Evolutionary conservation across 2,113 vertebrate species (phyloP).

Genomic region (Crotophaga sulcirostris): DNA sequence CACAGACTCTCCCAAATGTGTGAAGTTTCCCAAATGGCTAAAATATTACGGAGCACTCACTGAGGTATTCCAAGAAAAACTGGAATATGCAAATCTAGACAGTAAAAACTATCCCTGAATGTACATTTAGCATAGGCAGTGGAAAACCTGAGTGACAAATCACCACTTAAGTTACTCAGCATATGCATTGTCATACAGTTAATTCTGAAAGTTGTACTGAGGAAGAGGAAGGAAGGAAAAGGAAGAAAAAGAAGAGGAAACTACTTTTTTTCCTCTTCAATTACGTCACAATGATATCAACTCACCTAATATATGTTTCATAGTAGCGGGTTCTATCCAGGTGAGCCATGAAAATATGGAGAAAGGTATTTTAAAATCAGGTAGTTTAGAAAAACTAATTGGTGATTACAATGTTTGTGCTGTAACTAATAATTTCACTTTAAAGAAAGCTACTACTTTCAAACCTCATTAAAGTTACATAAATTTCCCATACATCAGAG

Average conservation of each 20-base stretch:
- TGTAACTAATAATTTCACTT: neutral
- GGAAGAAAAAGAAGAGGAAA: too few relatives aligned
- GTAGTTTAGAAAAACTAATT: conserved; percentile 51
- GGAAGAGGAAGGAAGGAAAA: neutral
- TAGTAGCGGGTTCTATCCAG: conserved; percentile 97
- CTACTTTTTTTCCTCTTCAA: neutral
- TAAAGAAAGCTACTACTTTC: neutral
- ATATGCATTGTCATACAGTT: neutral
- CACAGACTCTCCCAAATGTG: neutral
- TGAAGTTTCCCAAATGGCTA: neutral
- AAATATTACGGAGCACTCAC: neutral
- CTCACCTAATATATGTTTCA: conserved; percentile 97
- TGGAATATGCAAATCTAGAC: neutral
- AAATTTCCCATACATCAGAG: neutral
- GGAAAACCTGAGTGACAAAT: neutral
- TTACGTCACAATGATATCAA: conserved; percentile 36
- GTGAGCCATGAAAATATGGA: conserved; percentile 79
- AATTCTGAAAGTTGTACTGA: neutral
- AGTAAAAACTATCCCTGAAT: neutral
- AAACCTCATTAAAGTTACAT: neutral
- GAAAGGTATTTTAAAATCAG: conserved; percentile 75
- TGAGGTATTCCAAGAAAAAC: neutral
- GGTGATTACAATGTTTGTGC: neutral
- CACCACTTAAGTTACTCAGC: neutral
- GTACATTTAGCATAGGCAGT: neutral